A percentile compares a stretch with the other conserved stretches of the same genome.
Conservation (phyloP, 1,140 invertebrate species). For the Heliconius himera region DNA sequence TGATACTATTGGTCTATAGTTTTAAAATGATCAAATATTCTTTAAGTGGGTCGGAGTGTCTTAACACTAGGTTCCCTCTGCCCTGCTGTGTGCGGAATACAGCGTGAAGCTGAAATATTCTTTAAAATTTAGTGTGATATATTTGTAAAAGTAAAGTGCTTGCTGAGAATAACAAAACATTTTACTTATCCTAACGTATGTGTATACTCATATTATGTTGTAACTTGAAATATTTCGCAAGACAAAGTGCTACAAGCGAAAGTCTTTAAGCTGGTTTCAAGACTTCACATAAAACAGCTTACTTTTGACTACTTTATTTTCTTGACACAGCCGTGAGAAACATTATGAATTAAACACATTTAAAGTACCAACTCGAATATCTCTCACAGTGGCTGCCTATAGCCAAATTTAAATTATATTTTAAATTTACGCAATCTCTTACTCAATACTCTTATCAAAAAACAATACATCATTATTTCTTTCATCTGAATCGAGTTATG, state of each 20-base stretch:
- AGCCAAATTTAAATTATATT: not conserved
- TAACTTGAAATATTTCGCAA: slow-evolving; percentile 27
- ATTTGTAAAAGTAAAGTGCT: not conserved
- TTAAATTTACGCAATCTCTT: slow-evolving; percentile 3
- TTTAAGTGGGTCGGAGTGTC: too few relatives aligned
- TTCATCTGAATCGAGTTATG: slow-evolving; percentile 23
- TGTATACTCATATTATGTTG: not conserved
- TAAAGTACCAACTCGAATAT: not conserved
- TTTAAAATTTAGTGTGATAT: not conserved
- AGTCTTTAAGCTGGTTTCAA: slow-evolving; percentile 26
- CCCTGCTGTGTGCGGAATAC: too few relatives aligned
- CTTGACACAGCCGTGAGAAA: slow-evolving; percentile 24
- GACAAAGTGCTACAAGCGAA: slow-evolving; percentile 27
- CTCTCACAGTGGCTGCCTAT: not conserved
- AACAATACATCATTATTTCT: slow-evolving; percentile 36
- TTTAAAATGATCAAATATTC: not conserved
- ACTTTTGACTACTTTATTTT: slow-evolving; percentile 20
- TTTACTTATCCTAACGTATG: slow-evolving; percentile 6
- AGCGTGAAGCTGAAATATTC: too few relatives aligned
- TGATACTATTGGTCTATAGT: not conserved
- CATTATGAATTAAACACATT: slow-evolving; percentile 1
- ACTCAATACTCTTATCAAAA: slow-evolving; percentile 5
- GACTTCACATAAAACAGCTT: slow-evolving; percentile 23
- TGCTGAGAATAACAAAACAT: not conserved
- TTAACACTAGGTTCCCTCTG: too few relatives aligned